Evolutionary conservation across 2,797 vertebrate genomes (phyloP).

Genomic region (Thalassophryne amazonica): DNA sequence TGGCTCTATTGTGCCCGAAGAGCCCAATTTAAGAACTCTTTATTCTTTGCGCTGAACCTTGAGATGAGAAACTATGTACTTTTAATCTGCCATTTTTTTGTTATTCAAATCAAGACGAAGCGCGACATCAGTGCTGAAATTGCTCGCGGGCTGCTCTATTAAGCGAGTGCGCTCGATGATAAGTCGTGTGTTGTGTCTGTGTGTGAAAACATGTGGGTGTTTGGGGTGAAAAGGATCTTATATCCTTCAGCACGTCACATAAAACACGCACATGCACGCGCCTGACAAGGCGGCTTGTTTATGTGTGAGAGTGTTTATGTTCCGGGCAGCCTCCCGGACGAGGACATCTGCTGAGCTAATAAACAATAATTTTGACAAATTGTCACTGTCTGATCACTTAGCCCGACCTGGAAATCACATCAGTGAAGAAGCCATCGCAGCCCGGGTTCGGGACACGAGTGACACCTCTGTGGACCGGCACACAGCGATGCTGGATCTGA

Average conservation of each 20-base stretch:
- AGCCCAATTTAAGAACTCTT: constrained; percentile 30
- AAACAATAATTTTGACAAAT: constrained; percentile 83
- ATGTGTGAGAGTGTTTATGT: constrained; percentile 36
- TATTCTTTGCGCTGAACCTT: constrained; percentile 42
- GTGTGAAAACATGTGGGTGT: constrained; percentile 6
- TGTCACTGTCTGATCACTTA: constrained; percentile 71
- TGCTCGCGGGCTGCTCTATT: constrained; percentile 8
- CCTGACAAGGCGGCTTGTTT: background rate
- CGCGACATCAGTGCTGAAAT: constrained; percentile 18
- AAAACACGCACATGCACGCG: background rate
- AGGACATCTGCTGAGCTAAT: constrained; percentile 82
- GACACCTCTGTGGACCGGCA: constrained; percentile 62
- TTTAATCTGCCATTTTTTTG: constrained; percentile 36
- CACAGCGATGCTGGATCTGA: constrained; percentile 39
- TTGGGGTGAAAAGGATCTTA: constrained; percentile 7
- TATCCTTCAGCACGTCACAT: constrained; percentile 2
- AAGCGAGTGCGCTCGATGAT: constrained; percentile 17
- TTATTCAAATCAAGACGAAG: constrained; percentile 35
- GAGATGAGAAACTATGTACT: constrained; percentile 41
- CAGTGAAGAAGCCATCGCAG: constrained; percentile 67
- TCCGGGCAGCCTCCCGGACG: constrained; percentile 58
- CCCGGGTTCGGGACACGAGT: constrained; percentile 62
- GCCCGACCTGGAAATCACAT: constrained; percentile 57
- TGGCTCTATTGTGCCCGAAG: constrained; percentile 30
- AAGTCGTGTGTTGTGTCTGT: constrained; percentile 4